Evolutionary conservation across 2,797 vertebrate genomes (phyloP).

Genomic region (Clarias fuscus): DNA sequence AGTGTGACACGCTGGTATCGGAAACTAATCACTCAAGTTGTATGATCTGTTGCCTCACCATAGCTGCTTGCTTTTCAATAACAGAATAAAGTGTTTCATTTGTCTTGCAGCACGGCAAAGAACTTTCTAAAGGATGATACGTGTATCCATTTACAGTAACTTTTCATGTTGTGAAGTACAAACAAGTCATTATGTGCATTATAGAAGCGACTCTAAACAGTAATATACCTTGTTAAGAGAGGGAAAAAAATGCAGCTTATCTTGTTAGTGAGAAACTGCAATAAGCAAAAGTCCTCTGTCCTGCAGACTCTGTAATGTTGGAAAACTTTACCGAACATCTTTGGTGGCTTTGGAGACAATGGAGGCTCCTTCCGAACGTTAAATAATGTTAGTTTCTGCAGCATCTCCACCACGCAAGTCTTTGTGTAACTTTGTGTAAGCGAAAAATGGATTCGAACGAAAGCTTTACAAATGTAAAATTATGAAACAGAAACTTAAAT

Average conservation of each 20-base stretch:
- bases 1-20: neutral
- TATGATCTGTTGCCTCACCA: neutral
- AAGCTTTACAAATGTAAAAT: neutral
- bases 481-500: too few species aligned
- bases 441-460: neutral
- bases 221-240: neutral
- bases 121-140: neutral
- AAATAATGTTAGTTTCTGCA: neutral
- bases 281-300: neutral
- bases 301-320: neutral
- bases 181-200: neutral
- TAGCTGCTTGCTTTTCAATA: neutral
- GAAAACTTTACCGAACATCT: neutral
- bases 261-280: neutral
- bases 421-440: neutral
- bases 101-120: neutral
- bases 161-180: neutral
- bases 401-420: neutral
- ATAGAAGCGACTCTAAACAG: neutral
- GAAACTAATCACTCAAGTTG: neutral
- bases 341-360: neutral
- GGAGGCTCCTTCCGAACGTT: neutral
- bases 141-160: constrained; percentile 5
- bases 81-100: neutral
- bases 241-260: neutral